Evolutionary conservation across 1,140 invertebrate genomes (phyloP).

Genomic region (Leptinotarsa undecemlineata): DNA sequence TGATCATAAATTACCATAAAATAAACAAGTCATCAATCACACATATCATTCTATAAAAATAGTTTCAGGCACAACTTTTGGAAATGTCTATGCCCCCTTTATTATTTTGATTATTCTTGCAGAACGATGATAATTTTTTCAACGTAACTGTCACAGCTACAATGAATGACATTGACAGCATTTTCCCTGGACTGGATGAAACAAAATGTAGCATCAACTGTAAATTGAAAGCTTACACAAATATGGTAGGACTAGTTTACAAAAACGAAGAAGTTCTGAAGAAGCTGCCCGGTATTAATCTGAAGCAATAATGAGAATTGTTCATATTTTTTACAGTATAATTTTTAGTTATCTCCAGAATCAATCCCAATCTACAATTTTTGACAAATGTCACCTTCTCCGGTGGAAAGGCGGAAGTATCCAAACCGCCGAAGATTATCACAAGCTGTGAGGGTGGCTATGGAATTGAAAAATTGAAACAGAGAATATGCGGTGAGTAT

Average conservation of each 20-base stretch:
- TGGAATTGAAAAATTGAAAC: conserved; percentile 44
- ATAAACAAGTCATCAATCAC: too few relatives aligned
- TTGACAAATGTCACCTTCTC: conserved; percentile 30
- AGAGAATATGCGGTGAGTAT: conserved; percentile 47
- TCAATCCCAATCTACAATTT: conserved; percentile 39
- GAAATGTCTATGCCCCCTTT: background rate
- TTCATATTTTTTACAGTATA: background rate
- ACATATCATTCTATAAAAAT: too few relatives aligned
- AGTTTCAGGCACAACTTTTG: background rate
- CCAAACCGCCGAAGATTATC: conserved; percentile 42
- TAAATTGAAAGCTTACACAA: conserved; percentile 45
- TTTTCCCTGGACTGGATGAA: conserved; percentile 38
- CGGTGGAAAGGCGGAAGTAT: conserved; percentile 23
- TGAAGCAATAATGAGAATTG: background rate
- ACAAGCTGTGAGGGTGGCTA: conserved; percentile 46
- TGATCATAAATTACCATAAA: too few relatives aligned
- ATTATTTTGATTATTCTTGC: conserved; percentile 10
- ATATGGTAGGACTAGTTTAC: conserved; percentile 44
- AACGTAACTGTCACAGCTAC: conserved; percentile 41
- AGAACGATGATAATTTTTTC: conserved; percentile 39
- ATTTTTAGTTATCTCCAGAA: conserved; percentile 43
- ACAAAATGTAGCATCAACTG: conserved; percentile 48
- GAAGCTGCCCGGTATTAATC: conserved; percentile 40
- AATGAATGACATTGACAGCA: conserved; percentile 39
- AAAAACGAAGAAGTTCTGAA: conserved; percentile 47